A percentile compares a stretch with the other conserved stretches of the same genome.
These are phyloP conservation scores for Sebastes steindachneri DNA, from an alignment of 2,797 vertebrate species.

Conservation along the genomic window DNA sequence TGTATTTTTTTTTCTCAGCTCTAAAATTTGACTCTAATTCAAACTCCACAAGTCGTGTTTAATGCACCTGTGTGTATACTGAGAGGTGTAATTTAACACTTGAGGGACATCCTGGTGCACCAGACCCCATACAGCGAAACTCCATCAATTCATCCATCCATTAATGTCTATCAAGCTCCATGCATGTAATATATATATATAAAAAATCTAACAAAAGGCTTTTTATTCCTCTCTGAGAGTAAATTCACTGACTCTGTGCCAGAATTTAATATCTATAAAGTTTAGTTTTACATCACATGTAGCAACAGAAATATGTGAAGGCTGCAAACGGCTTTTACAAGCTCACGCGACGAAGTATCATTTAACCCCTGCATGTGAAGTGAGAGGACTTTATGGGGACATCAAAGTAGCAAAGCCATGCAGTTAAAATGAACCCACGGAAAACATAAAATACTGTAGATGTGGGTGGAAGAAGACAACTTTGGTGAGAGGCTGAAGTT, in stretches of 20 bases:
- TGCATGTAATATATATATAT: background rate
- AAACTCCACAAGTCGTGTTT: slow-evolving; percentile 7
- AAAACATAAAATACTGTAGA: slow-evolving; percentile 10
- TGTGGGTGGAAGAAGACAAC: slow-evolving; percentile 3
- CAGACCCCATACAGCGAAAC: background rate
- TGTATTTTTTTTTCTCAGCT: background rate
- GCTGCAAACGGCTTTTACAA: slow-evolving; percentile 25
- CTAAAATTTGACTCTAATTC: slow-evolving; percentile 2
- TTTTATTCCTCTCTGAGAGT: background rate
- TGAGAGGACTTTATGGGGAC: slow-evolving; percentile 23
- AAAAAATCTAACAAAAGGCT: background rate
- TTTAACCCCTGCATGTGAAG: slow-evolving; percentile 29
- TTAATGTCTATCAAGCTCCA: background rate
- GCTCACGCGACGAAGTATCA: slow-evolving; percentile 28
- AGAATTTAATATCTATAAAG: slow-evolving; percentile 25
- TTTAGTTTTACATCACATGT: slow-evolving; percentile 57
- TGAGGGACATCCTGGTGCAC: background rate
- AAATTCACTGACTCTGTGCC: background rate
- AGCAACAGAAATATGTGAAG: slow-evolving; percentile 11
- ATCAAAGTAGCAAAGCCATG: slow-evolving; percentile 32
- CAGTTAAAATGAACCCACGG: slow-evolving; percentile 3
- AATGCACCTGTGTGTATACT: background rate
- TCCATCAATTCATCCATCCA: background rate
- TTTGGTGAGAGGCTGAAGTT: background rate
- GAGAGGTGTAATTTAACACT: background rate